These are phyloP conservation scores for Eupithecia dodoneata DNA, from an alignment of 2,888 invertebrate species.

Conservation along the genomic window DNA sequence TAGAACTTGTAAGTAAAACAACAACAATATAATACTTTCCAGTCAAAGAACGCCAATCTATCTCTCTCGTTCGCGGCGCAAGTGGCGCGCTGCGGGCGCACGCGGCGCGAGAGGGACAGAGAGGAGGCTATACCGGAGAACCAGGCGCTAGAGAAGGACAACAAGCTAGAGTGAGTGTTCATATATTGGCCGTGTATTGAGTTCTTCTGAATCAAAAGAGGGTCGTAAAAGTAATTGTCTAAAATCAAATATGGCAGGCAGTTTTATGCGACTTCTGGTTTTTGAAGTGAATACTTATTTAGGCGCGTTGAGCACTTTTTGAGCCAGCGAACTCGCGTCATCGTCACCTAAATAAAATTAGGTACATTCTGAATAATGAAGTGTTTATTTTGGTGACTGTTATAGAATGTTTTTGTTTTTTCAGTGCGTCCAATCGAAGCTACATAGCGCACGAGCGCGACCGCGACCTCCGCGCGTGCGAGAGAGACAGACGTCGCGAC, in stretches of 20 bases:
- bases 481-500: slow-evolving; percentile 83
- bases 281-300: too few relatives aligned
- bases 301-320: too few relatives aligned
- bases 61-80: slow-evolving; percentile 96
- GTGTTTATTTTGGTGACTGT: neutral
- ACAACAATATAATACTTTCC: slow-evolving; percentile 16
- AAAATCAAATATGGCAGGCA: neutral
- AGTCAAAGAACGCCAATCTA: slow-evolving; percentile 74
- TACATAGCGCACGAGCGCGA: slow-evolving; percentile 74
- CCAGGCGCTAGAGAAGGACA: slow-evolving; percentile 65
- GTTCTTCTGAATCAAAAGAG: too few relatives aligned
- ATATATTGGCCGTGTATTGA: too few relatives aligned
- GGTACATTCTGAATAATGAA: neutral
- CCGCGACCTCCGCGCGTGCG: slow-evolving; percentile 65
- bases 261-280: neutral
- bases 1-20: neutral
- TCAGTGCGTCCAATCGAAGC: slow-evolving; percentile 53
- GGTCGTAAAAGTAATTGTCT: neutral
- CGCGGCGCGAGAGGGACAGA: slow-evolving; percentile 86
- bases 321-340: too few relatives aligned
- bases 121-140: slow-evolving; percentile 68
- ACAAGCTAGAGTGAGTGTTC: slow-evolving; percentile 76
- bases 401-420: neutral
- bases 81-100: slow-evolving; percentile 91
- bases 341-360: too few relatives aligned